Percentiles rank a stretch among this genome's conserved stretches.
Evolutionary conservation across 2,888 invertebrate genomes (phyloP).

Genomic region (Callinectes sapidus): DNA sequence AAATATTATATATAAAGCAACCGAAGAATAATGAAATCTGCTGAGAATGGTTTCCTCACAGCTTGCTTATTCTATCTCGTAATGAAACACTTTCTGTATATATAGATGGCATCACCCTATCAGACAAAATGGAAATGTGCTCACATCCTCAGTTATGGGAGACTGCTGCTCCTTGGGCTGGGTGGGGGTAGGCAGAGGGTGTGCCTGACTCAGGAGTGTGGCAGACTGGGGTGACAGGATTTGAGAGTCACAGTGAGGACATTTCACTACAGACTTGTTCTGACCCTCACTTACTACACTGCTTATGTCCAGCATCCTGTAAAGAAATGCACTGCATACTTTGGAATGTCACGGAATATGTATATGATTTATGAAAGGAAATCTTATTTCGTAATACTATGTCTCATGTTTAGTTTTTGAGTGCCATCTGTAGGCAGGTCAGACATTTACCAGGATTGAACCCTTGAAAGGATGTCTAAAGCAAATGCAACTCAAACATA

Average conservation of each 20-base stretch:
- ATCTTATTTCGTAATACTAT: not conserved
- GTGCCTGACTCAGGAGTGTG: constrained; percentile 42
- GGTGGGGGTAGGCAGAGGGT: constrained; percentile 65
- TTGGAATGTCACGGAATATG: not conserved
- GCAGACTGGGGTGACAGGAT: constrained; percentile 63
- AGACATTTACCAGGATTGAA: too few species aligned
- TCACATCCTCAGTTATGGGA: constrained; percentile 68
- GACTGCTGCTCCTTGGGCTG: constrained; percentile 66
- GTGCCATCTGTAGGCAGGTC: too few species aligned
- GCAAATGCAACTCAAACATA: too few species aligned
- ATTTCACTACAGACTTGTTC: constrained; percentile 59
- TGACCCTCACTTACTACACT: constrained; percentile 59
- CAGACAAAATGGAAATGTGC: constrained; percentile 11
- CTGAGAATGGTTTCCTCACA: not conserved
- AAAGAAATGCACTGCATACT: constrained; percentile 18
- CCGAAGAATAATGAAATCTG: not conserved
- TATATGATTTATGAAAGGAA: not conserved
- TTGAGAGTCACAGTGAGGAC: constrained; percentile 64
- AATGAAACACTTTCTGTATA: not conserved
- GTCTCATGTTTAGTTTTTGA: too few species aligned
- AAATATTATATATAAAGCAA: not conserved
- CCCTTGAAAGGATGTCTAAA: too few species aligned
- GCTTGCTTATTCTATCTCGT: not conserved
- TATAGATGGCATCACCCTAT: not conserved
- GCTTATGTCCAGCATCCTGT: constrained; percentile 58